A percentile compares a stretch with the other conserved stretches of the same genome.
Evolutionary conservation across 2,888 invertebrate species (phyloP).

Genomic region (Pristionchus exspectatus): DNA sequence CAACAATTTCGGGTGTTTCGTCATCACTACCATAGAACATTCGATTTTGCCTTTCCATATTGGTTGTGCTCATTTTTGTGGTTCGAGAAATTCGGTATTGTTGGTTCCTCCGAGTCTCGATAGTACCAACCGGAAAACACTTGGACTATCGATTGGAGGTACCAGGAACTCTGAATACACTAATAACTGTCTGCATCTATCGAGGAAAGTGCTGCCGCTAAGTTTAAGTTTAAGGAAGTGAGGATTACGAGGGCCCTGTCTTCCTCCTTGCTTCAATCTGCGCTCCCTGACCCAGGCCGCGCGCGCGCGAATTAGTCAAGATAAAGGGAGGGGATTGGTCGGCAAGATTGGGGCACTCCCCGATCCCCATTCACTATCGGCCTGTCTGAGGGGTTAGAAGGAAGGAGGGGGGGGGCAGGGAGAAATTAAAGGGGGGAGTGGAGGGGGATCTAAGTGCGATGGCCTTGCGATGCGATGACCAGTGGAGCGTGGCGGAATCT

Average conservation of each 20-base stretch:
- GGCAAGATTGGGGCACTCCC: neutral
- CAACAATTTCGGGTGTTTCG: neutral
- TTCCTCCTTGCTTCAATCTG: neutral
- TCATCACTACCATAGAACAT: no score
- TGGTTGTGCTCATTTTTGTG: no score
- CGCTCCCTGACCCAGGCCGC: neutral
- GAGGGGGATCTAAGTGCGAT: neutral
- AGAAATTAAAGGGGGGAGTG: neutral
- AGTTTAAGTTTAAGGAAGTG: no score
- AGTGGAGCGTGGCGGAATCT: slow-evolving; percentile 5
- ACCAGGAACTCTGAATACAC: no score
- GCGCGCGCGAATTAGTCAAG: neutral
- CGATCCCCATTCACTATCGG: neutral
- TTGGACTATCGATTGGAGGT: no score
- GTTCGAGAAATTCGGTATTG: no score
- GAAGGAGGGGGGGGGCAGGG: neutral
- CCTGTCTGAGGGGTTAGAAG: neutral
- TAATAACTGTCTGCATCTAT: no score
- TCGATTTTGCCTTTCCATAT: no score
- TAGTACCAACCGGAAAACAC: no score
- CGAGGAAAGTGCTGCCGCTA: no score
- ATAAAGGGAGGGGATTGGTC: slow-evolving; percentile 12
- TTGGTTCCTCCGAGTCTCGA: no score
- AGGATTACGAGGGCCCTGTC: no score
- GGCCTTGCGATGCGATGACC: neutral